Conservation (phyloP, 2,797 vertebrate species). For the Antennarius maculatus region DNA sequence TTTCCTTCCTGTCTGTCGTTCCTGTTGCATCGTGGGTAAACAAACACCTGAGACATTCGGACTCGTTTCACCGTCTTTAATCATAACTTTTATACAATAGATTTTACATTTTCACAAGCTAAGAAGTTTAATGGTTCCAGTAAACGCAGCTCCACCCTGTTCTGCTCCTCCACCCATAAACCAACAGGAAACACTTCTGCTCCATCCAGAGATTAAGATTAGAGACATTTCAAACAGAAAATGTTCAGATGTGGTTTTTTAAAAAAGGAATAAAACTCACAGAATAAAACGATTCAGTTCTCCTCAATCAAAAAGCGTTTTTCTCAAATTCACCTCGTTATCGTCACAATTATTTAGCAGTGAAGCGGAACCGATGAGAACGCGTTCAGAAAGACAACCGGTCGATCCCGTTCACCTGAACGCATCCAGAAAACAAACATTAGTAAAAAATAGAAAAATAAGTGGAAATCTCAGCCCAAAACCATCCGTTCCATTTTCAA, state of each 20-base stretch:
- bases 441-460: slow-evolving; percentile 80
- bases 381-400: no score
- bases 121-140: slow-evolving; percentile 73
- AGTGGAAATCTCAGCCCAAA: slow-evolving; percentile 59
- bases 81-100: slow-evolving; percentile 81
- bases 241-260: no score
- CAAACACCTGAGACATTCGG: background rate
- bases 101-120: slow-evolving; percentile 86
- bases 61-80: slow-evolving; percentile 79
- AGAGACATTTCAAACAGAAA: no score
- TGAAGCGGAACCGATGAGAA: background rate
- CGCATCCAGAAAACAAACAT: slow-evolving; percentile 41
- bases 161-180: no score
- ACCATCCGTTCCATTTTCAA: slow-evolving; percentile 44
- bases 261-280: no score
- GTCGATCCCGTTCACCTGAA: no score
- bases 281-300: no score
- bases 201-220: no score
- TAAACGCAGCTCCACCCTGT: slow-evolving; percentile 32
- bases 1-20: no score
- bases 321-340: slow-evolving; percentile 5
- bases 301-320: slow-evolving; percentile 46
- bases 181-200: no score
- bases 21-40: no score
- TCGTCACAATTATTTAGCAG: slow-evolving; percentile 10